Base-by-base conservation (phyloP, 1,140 invertebrate species). In the Heliothis subflexa region DNA sequence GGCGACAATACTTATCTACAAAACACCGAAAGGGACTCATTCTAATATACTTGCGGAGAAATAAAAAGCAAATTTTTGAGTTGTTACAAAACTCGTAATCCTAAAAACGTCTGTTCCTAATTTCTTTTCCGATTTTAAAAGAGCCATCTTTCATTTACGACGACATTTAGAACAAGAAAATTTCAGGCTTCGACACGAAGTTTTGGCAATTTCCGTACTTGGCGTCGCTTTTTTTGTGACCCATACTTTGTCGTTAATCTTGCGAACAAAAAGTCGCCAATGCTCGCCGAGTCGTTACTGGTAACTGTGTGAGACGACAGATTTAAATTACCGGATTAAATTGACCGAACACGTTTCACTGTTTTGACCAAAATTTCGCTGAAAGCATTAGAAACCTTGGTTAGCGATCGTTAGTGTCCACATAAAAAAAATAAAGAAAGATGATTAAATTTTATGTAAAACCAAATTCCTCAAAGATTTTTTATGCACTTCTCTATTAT, bases 51-150 rank as follows among this genome's bases (percentile, higher is more conserved):
- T 75, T 78, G 72, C 57, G 70, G 78, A 84, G 82, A 87, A 88
- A 84, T 84, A 84, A 83, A 84, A 82, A 83, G 82, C 81, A 83
- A 87, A n/a, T 79, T 78, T 70, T 76, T 64, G 70, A 85, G 78
- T 85, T 88, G 84, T 91, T 87, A 88, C 87, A 85, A 87, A 91
- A 91, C 88, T 89, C 88, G 88, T 93, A 91, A 91, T 89, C 83
- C 88, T 81, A 89, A 92, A 89, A 94, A 93, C 91, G 90, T 91
- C 89, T 93, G 92, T 92, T 92, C 87, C 87, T 93, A 93, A 93
- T 93, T 93, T 92, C 89, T 93, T 93, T 92, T 84, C 89, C 90
- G 90, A 92, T 93, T 91, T 91, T 88, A 93, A 93, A 92, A 93
- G 89, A 92, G 87, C 88, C 91, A 94, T 94, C 90, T 91, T 91